A percentile compares a stretch with the other conserved stretches of the same genome.
phyloP scores from a whole-genome alignment of 2,113 vertebrate species.

The Lagenorhynchus albirostris region DNA sequence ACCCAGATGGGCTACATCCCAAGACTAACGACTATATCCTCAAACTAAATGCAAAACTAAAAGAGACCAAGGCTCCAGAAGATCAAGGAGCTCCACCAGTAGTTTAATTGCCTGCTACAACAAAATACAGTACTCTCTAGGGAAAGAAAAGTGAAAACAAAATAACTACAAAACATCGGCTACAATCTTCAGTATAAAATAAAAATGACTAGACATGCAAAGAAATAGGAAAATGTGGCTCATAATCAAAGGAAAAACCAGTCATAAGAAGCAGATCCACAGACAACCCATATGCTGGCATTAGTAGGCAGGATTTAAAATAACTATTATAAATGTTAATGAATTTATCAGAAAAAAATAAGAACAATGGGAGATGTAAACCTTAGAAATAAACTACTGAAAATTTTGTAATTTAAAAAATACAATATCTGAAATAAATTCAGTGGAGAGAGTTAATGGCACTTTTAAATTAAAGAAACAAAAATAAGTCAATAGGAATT shows the following conservation, averaged over 20 bases:
- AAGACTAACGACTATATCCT: background rate
- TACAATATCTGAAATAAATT: background rate
- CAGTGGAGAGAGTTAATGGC: background rate
- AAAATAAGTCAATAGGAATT: background rate
- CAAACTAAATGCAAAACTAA: background rate
- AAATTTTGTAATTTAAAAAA: background rate
- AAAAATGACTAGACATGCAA: background rate
- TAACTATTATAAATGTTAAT: background rate
- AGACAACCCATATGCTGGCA: background rate
- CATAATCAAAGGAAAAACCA: background rate
- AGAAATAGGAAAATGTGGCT: background rate
- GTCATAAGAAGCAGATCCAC: background rate
- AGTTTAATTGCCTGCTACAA: background rate
- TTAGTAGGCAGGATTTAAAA: background rate
- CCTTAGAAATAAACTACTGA: background rate
- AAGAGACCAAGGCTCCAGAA: background rate
- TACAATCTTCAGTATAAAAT: background rate
- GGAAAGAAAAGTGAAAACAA: background rate
- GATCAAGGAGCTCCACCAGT: background rate
- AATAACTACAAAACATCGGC: background rate
- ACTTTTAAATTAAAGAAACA: background rate
- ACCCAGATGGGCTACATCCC: background rate
- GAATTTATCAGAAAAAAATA: background rate
- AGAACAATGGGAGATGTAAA: background rate
- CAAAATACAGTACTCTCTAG: too few species aligned